A percentile compares a stretch with the other conserved stretches of the same genome.
Evolutionary conservation across 2,888 invertebrate species (phyloP).

Genomic region (Nebria salina): DNA sequence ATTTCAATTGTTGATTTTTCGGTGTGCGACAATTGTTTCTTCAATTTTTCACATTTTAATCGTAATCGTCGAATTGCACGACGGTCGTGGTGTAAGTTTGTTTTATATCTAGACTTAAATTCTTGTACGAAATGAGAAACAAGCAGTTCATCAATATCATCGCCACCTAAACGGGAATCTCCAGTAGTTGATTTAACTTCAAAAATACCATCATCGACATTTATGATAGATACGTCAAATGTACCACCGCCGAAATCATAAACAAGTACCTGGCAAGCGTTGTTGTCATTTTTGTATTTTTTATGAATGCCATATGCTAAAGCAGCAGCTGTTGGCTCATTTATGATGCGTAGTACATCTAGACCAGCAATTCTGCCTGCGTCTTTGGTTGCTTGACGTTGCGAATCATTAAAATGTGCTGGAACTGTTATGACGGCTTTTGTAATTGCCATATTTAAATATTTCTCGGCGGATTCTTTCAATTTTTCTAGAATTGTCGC

Average conservation of each 20-base stretch:
- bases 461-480: constrained; percentile 86
- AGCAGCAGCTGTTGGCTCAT: constrained; percentile 86
- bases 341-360: constrained; percentile 85
- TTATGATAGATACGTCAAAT: constrained; percentile 89
- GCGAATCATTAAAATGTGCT: constrained; percentile 86
- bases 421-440: constrained; percentile 86
- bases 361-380: constrained; percentile 87
- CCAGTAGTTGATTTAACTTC: constrained; percentile 90
- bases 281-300: constrained; percentile 71
- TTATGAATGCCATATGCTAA: constrained; percentile 86
- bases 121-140: constrained; percentile 83
- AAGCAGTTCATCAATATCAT: constrained; percentile 86
- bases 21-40: constrained; percentile 79
- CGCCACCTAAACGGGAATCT: constrained; percentile 87
- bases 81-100: constrained; percentile 82
- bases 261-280: constrained; percentile 73
- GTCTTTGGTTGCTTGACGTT: constrained; percentile 86
- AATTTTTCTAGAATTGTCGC: constrained; percentile 88
- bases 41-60: constrained; percentile 85
- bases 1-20: constrained; percentile 88
- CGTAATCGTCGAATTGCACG: constrained; percentile 84
- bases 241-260: constrained; percentile 83
- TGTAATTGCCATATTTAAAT: constrained; percentile 77
- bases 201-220: constrained; percentile 88
- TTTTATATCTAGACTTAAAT: constrained; percentile 87